Evolutionary conservation across 2,113 vertebrate genomes (phyloP), one percentile per base, ranked within the genome.

Genomic region (Malurus melanocephalus): DNA sequence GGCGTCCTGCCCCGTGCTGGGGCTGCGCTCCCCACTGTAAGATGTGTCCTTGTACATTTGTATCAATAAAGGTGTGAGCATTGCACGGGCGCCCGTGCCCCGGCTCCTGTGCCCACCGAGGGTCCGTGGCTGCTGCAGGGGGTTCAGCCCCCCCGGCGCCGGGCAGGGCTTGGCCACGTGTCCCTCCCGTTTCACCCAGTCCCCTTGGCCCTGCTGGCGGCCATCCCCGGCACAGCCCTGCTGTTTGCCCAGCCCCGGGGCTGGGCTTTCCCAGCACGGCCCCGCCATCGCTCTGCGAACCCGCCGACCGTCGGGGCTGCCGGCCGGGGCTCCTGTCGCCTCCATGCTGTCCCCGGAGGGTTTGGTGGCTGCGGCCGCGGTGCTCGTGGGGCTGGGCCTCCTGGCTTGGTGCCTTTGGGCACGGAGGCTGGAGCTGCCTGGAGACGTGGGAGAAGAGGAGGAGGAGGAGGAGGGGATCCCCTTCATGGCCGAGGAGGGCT

Each of bases 1-100:
- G 38, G 87, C 5, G n/a, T 77, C 45, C 65, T 45, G 72, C 43
- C 40, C 42, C 46, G 3, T 13, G 3, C 38, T 0, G 28, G 85
- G 78, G 88, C 62, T 16, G 6, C 64, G 18, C 90, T 88, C 88
- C 85, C 87, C 68, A 45, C 64, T 87, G 91, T 90, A 93, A 95
- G 80, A 94, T 89, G 92, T 92, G 94, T 89, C 88, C 93, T 94
- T 95, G 94, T 95, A 95, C 82, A 95, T 96, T 96, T 96, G 95
- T 96, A 96, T 89, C 80, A 93, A 96, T 96, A 96, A 96, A 92
- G 89, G 75, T 88, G 95, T 95, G 95, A 94, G 88, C 95, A 76
- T 89, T 62, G 81, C 83, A 85, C 51, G 68, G 84, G 80, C 22
- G 22, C 55, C 48, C 2, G 7, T 48, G 20, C 49, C 65, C 49